phyloP scores from a whole-genome alignment of 2,113 vertebrate genomes.

The Poecilia latipinna region DNA sequence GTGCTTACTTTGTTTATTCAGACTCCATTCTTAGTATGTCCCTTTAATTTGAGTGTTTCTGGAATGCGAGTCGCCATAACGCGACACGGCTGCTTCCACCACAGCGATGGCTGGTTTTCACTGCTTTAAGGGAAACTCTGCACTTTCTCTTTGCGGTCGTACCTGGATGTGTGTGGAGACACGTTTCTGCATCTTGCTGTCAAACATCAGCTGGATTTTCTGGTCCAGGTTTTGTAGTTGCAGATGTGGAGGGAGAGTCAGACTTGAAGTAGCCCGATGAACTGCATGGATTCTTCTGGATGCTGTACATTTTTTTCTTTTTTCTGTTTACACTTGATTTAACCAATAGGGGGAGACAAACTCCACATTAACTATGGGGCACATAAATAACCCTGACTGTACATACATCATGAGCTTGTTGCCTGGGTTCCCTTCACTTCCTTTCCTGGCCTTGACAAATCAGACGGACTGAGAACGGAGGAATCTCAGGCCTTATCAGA shows the following conservation, averaged over 20 bases:
- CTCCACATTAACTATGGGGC: constrained; percentile 28
- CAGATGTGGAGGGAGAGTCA: background rate
- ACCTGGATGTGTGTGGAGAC: background rate
- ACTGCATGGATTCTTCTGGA: constrained; percentile 28
- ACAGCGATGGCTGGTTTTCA: background rate
- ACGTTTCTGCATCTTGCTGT: background rate
- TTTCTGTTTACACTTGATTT: background rate
- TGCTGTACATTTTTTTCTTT: background rate
- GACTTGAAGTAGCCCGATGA: background rate
- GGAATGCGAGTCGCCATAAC: constrained; percentile 5
- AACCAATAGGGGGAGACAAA: constrained; percentile 68
- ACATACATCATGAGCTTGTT: constrained; percentile 71
- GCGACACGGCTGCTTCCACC: background rate
- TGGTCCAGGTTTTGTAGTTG: background rate
- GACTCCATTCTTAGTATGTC: background rate
- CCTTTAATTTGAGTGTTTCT: constrained; percentile 5
- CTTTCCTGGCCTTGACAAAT: constrained; percentile 27
- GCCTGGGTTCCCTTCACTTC: constrained; percentile 25
- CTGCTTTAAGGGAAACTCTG: background rate
- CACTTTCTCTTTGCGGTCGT: background rate
- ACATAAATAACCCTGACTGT: constrained; percentile 75
- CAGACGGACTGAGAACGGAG: constrained; percentile 3
- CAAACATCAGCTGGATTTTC: constrained; percentile 13
- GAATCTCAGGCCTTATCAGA: background rate
- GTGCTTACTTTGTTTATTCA: constrained; percentile 22